phyloP scores from a whole-genome alignment of 2,113 vertebrate species.

The Dicaeum eximium region DNA sequence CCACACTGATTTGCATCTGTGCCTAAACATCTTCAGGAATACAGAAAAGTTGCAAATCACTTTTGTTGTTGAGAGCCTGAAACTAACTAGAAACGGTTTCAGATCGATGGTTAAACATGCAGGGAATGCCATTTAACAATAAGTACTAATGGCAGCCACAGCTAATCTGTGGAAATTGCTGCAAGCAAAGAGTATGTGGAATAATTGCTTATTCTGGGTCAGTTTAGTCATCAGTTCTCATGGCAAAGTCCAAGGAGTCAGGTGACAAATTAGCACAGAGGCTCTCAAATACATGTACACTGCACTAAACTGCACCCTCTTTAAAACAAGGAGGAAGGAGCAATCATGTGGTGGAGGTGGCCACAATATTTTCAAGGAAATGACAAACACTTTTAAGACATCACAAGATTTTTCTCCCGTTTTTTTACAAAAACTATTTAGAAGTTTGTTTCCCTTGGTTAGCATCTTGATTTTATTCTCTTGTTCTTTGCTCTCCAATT shows the following conservation, averaged over 20 bases:
- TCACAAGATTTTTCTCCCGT: neutral
- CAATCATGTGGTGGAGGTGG: neutral
- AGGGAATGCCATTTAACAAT: neutral
- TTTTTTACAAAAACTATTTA: neutral
- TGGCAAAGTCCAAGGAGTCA: neutral
- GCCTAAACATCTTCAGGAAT: neutral
- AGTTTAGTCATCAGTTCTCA: neutral
- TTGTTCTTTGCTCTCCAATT: neutral
- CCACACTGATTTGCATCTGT: neutral
- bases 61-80: neutral
- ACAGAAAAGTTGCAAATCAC: neutral
- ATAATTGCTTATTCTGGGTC: neutral
- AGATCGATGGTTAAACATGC: neutral
- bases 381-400: neutral
- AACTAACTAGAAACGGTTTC: neutral
- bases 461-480: neutral
- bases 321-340: neutral
- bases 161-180: neutral
- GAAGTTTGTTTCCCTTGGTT: neutral
- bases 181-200: neutral
- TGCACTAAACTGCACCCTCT: neutral
- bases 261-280: neutral
- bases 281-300: rapidly evolving
- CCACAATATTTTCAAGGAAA: neutral
- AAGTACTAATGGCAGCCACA: neutral